Evolutionary conservation across 1,140 invertebrate genomes (phyloP).

Genomic region (Megalonaias nervosa): DNA sequence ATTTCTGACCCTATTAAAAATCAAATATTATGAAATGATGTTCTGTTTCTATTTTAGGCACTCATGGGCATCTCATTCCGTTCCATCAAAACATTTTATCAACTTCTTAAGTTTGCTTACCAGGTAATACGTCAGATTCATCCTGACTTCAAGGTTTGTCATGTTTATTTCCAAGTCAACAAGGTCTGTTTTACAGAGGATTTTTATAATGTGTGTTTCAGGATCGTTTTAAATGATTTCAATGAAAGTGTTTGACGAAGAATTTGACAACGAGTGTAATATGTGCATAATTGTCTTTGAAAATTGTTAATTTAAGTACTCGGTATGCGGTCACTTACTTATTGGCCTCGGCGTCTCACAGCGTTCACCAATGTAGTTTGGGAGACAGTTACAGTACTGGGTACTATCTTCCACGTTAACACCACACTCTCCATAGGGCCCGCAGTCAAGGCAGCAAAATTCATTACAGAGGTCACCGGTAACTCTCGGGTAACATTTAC

Average conservation of each 20-base stretch:
- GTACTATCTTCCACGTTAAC: not conserved
- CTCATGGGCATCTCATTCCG: too few species aligned
- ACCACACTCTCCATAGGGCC: constrained; percentile 7
- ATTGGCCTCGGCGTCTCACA: constrained; percentile 16
- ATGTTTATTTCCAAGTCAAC: too few species aligned
- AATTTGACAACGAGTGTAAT: not conserved
- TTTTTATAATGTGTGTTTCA: too few species aligned
- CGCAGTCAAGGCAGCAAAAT: constrained; percentile 11
- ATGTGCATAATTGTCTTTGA: not conserved
- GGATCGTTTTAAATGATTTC: too few species aligned
- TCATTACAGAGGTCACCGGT: not conserved
- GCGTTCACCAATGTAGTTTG: constrained; percentile 14
- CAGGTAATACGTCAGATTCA: too few species aligned
- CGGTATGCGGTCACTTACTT: not conserved
- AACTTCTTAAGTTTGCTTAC: too few species aligned
- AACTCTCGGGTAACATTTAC: constrained; percentile 7
- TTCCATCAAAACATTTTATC: too few species aligned
- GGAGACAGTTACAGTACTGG: constrained; percentile 18
- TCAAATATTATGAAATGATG: too few species aligned
- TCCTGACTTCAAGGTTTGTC: too few species aligned
- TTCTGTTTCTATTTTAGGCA: too few species aligned
- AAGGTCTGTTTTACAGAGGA: too few species aligned
- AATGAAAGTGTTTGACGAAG: not conserved
- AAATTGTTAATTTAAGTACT: not conserved
- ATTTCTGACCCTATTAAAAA: too few species aligned